Evolutionary conservation across 2,797 vertebrate species (phyloP).

Genomic region (Distichodus sexfasciatus): DNA sequence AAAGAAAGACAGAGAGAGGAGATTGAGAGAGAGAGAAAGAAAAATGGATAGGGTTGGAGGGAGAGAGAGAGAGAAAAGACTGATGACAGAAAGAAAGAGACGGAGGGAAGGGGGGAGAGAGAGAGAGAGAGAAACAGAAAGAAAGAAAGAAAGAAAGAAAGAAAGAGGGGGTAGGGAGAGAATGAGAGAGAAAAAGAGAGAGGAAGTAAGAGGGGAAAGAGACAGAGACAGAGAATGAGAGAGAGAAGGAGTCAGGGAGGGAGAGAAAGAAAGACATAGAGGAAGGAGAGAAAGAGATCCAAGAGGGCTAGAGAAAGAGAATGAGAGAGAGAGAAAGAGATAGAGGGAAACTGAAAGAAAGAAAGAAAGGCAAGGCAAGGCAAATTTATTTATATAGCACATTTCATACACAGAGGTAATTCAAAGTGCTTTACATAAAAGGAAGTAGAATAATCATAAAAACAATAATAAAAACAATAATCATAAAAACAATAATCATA

Average conservation of each 20-base stretch:
- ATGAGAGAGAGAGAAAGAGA: not conserved
- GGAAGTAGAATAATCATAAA: too few species aligned
- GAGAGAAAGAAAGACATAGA: not conserved
- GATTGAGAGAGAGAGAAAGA: not conserved
- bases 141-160: not conserved
- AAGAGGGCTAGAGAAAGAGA: not conserved
- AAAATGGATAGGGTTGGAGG: too few species aligned
- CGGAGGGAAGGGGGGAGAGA: not conserved
- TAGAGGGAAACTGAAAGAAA: too few species aligned
- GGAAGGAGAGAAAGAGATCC: not conserved
- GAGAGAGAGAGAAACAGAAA: not conserved
- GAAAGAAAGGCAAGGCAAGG: not conserved
- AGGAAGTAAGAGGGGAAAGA: not conserved
- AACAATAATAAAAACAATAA: too few species aligned
- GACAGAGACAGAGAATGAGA: not conserved
- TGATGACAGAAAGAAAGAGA: not conserved
- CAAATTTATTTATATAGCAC: too few species aligned
- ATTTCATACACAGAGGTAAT: too few species aligned
- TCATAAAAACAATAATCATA: too few species aligned
- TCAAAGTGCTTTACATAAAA: too few species aligned
- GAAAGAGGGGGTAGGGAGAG: not conserved
- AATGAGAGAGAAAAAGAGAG: not conserved
- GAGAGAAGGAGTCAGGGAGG: not conserved
- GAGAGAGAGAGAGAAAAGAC: not conserved
- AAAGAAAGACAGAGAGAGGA: not conserved